phyloP scores from a whole-genome alignment of 1,140 invertebrate genomes.

The Diploscapter pachys region DNA sequence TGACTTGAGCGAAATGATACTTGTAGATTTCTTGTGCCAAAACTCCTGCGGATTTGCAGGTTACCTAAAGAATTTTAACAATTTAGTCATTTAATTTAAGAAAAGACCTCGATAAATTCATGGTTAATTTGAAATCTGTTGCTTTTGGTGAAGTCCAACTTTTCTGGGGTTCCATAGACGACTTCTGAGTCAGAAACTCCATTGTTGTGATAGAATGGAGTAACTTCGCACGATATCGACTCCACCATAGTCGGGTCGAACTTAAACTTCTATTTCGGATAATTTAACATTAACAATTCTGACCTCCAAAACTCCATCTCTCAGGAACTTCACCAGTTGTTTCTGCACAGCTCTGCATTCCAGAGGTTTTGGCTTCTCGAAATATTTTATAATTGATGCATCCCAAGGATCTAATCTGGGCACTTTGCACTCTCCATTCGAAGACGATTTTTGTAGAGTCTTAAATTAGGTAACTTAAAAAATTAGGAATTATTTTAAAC shows the following conservation, averaged over 20 bases:
- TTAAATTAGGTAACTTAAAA: too few relatives aligned
- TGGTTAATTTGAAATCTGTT: conserved; percentile 12
- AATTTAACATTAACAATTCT: background rate
- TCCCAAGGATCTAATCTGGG: conserved; percentile 30
- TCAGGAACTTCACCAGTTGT: conserved; percentile 20
- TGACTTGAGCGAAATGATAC: conserved; percentile 25
- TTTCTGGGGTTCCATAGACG: conserved; percentile 6
- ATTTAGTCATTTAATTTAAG: background rate
- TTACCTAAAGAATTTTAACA: conserved; percentile 10
- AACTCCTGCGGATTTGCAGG: conserved; percentile 3
- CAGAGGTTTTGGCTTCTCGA: conserved; percentile 24
- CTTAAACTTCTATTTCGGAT: conserved; percentile 3
- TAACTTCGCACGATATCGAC: conserved; percentile 7
- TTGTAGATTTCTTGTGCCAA: conserved; percentile 17
- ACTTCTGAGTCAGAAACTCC: conserved; percentile 33
- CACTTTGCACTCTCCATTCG: conserved; percentile 11
- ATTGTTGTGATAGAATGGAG: conserved; percentile 15
- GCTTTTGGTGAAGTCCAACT: conserved; percentile 11
- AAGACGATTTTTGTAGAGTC: too few relatives aligned
- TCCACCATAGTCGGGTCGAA: conserved; percentile 4
- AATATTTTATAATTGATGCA: conserved; percentile 26
- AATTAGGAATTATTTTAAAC: too few relatives aligned
- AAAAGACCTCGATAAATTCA: conserved; percentile 25
- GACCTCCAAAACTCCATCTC: conserved; percentile 24
- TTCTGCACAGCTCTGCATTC: conserved; percentile 18